Evolutionary conservation across 2,888 invertebrate species (phyloP).

Genomic region (Phytoseiulus persimilis): DNA sequence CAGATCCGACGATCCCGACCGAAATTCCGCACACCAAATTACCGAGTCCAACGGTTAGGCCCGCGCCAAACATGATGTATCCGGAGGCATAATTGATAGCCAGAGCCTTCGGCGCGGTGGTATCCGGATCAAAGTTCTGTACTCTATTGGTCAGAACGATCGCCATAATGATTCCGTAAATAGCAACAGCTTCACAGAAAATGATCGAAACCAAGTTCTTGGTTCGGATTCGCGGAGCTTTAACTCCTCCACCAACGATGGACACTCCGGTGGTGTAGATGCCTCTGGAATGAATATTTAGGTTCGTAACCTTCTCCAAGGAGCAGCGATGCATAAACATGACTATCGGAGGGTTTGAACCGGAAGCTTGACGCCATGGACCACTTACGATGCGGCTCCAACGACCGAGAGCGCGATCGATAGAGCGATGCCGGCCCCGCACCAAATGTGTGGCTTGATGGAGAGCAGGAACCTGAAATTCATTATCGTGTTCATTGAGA

Average conservation of each 20-base stretch:
- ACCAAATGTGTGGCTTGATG: conserved; percentile 95
- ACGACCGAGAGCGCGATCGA: conserved; percentile 90
- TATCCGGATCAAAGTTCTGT: conserved; percentile 50
- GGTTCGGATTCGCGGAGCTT: conserved; percentile 95
- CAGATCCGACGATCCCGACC: conserved; percentile 95
- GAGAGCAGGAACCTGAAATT: conserved; percentile 66
- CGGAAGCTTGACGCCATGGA: too few species aligned
- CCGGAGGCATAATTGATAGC: conserved; percentile 62
- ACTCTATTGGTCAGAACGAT: conserved; percentile 85
- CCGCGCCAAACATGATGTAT: conserved; percentile 91
- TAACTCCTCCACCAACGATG: conserved; percentile 94
- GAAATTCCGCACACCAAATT: conserved; percentile 92
- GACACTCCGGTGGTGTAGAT: conserved; percentile 94
- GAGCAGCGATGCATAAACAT: too few species aligned
- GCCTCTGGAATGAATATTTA: conserved; percentile 57
- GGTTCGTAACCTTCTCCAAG: neutral
- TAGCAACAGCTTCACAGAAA: conserved; percentile 99
- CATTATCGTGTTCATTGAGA: too few species aligned
- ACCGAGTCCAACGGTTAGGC: conserved; percentile 84
- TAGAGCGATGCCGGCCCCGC: conserved; percentile 79
- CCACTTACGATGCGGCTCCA: conserved; percentile 79
- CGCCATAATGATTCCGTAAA: conserved; percentile 96
- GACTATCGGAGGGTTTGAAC: too few species aligned
- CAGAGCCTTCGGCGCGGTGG: conserved; percentile 16
- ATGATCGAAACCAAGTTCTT: conserved; percentile 99